These are phyloP conservation scores for Drosophila sp. DNA, from an alignment of 1,140 invertebrate genomes.

Conservation along the genomic window DNA sequence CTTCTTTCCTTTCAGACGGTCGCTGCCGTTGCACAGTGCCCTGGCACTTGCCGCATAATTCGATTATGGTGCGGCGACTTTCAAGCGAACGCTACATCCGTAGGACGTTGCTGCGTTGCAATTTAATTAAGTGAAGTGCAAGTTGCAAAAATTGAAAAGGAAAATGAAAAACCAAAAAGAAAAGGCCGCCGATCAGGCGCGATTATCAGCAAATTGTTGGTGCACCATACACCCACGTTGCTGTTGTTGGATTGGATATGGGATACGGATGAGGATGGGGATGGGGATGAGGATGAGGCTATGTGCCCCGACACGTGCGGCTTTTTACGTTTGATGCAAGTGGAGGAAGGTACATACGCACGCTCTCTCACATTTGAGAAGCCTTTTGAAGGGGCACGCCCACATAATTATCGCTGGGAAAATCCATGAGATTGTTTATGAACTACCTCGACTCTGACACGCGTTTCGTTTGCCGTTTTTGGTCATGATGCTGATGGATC, in stretches of 20 bases:
- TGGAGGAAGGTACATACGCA: constrained; percentile 12
- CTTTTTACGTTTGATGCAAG: constrained; percentile 61
- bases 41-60: constrained; percentile 74
- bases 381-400: constrained; percentile 48
- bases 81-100: constrained; percentile 70
- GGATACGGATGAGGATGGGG: constrained; percentile 18
- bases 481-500: background rate
- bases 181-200: constrained; percentile 72
- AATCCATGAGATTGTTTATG: constrained; percentile 49
- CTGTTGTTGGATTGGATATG: constrained; percentile 5
- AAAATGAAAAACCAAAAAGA: constrained; percentile 33
- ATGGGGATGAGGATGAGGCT: constrained; percentile 14
- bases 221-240: constrained; percentile 28
- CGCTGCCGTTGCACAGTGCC: constrained; percentile 15
- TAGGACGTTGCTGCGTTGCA: constrained; percentile 68
- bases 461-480: background rate
- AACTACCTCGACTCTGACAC: constrained; percentile 14
- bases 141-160: constrained; percentile 35
- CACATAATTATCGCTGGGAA: constrained; percentile 70
- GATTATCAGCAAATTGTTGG: constrained; percentile 69
- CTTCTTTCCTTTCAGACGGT: constrained; percentile 33
- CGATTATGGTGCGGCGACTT: constrained; percentile 76
- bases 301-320: constrained; percentile 62
- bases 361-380: constrained; percentile 35
- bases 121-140: constrained; percentile 79